phyloP scores from a whole-genome alignment of 2,797 vertebrate species.

The Coregonus suidteri region DNA sequence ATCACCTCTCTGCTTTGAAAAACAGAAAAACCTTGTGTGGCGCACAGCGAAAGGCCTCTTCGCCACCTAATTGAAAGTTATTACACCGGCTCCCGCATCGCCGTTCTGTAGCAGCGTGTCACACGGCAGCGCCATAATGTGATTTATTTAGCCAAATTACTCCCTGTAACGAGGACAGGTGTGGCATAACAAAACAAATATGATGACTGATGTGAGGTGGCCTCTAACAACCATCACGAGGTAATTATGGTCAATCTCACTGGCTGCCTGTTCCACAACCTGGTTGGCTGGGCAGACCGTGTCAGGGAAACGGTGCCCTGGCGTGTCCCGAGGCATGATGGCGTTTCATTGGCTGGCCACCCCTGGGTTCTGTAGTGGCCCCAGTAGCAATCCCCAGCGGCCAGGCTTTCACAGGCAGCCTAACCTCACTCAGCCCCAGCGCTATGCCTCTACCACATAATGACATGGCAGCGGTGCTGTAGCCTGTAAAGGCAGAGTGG shows the following conservation, averaged over 20 bases:
- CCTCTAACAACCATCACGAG: constrained; percentile 52
- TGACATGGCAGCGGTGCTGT: neutral
- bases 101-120: constrained; percentile 32
- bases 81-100: constrained; percentile 54
- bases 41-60: constrained; percentile 34
- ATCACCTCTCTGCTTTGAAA: constrained; percentile 50
- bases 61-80: constrained; percentile 74
- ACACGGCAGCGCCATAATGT: constrained; percentile 50
- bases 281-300: neutral
- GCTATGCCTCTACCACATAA: neutral
- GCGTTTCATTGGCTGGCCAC: neutral
- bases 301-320: neutral
- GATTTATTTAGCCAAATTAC: constrained; percentile 83
- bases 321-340: neutral
- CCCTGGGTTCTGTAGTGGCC: neutral
- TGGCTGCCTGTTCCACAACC: constrained; percentile 33
- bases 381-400: neutral
- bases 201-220: constrained; percentile 78
- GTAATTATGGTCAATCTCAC: constrained; percentile 64
- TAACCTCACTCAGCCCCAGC: neutral
- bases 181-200: constrained; percentile 80
- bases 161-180: constrained; percentile 80
- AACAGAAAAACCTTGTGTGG: constrained; percentile 32
- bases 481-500: neutral
- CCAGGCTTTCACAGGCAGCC: neutral